Evolutionary conservation across 2,113 vertebrate genomes (phyloP).

Genomic region (Dromiciops gliroides): DNA sequence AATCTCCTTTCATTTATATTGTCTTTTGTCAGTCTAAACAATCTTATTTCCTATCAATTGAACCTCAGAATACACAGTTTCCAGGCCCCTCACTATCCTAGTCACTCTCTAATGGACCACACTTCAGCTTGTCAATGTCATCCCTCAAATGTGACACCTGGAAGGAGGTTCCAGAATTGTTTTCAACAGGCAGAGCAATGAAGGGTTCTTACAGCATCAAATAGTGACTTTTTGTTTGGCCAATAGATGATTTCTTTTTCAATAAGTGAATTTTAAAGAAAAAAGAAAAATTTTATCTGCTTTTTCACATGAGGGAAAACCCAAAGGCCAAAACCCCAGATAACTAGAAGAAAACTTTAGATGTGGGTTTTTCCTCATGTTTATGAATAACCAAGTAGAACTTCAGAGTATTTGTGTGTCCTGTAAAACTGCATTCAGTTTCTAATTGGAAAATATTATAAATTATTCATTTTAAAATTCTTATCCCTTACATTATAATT

Average conservation of each 20-base stretch:
- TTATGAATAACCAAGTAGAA: slow-evolving; percentile 33
- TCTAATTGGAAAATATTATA: slow-evolving; percentile 28
- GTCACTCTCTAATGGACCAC: background rate
- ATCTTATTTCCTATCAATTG: background rate
- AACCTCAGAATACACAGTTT: background rate
- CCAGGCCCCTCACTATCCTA: background rate
- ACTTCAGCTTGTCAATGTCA: background rate
- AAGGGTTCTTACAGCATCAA: background rate
- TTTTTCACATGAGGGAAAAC: background rate
- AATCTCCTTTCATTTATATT: background rate
- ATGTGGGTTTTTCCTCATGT: background rate
- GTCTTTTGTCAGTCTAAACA: background rate
- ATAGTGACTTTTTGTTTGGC: background rate
- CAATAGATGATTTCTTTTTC: slow-evolving; percentile 10
- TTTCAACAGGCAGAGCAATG: background rate
- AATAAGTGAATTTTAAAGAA: background rate
- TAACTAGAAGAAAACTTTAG: background rate
- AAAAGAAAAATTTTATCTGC: background rate
- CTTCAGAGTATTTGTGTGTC: background rate
- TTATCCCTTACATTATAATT: slow-evolving; percentile 23
- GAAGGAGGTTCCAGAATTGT: background rate
- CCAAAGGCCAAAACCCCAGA: background rate
- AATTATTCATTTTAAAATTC: background rate
- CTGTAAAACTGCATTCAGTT: slow-evolving; percentile 8
- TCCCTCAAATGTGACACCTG: background rate